A percentile compares a stretch with the other conserved stretches of the same genome.
These are phyloP conservation scores for Chelon auratus DNA, from an alignment of 2,797 vertebrate genomes.

Conservation along the genomic window DNA sequence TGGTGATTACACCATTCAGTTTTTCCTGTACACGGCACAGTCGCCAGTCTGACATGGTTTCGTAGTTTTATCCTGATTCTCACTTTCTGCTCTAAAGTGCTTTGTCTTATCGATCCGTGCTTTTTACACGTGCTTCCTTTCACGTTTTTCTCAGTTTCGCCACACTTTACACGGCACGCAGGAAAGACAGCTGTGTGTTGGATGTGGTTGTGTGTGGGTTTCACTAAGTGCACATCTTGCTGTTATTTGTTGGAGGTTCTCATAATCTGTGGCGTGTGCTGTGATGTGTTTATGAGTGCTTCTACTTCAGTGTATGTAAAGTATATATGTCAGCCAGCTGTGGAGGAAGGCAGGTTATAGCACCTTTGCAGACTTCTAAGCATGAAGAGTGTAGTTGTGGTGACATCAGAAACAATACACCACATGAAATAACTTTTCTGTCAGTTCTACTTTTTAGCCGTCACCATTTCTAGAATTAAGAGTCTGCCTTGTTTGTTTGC, in stretches of 20 bases:
- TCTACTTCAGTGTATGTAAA: constrained; percentile 13
- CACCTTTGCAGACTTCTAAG: constrained; percentile 39
- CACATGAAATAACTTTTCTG: constrained; percentile 44
- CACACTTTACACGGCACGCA: constrained; percentile 10
- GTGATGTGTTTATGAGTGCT: constrained; percentile 31
- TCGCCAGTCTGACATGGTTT: neutral
- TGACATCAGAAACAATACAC: constrained; percentile 45
- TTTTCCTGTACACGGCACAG: neutral
- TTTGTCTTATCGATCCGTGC: neutral
- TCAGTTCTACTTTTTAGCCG: constrained; percentile 4
- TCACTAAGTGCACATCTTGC: constrained; percentile 16
- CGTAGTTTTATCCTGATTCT: neutral
- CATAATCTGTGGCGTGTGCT: constrained; percentile 34
- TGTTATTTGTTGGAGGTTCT: constrained; percentile 27
- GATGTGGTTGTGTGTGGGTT: constrained; percentile 53
- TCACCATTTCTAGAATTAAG: constrained; percentile 10
- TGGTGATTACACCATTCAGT: neutral
- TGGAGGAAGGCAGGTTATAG: constrained; percentile 46
- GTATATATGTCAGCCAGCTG: constrained; percentile 53
- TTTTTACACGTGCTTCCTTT: constrained; percentile 3
- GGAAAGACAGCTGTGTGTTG: constrained; percentile 47
- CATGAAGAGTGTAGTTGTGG: constrained; percentile 58
- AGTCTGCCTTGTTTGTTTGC: neutral
- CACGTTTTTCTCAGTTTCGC: constrained; percentile 3
- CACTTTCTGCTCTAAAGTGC: neutral